These are phyloP conservation scores for Dermolepida albohirtum DNA, from an alignment of 2,888 invertebrate species.

Conservation along the genomic window DNA sequence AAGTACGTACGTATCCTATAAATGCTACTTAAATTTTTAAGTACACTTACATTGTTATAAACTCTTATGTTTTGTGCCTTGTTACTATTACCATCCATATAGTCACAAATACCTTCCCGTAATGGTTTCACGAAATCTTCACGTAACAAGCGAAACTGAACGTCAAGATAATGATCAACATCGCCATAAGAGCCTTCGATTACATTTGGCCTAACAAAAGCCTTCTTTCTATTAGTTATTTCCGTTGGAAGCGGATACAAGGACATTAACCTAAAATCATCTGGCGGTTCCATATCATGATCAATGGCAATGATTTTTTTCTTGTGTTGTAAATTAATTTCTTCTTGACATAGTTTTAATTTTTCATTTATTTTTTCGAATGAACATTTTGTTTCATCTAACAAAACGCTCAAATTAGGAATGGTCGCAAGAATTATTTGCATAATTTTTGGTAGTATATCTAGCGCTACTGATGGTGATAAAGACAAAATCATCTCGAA, in stretches of 20 bases:
- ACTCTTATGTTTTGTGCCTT: constrained; percentile 54
- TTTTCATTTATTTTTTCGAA: constrained; percentile 59
- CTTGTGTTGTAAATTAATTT: constrained; percentile 47
- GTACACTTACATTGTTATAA: constrained; percentile 50
- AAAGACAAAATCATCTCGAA: constrained; percentile 61
- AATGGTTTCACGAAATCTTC: constrained; percentile 80
- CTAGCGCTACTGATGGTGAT: constrained; percentile 55
- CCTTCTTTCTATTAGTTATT: constrained; percentile 54
- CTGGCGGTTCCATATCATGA: constrained; percentile 41
- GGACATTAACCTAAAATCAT: constrained; percentile 68
- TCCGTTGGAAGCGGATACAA: constrained; percentile 69
- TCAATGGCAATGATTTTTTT: background rate
- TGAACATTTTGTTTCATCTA: constrained; percentile 60
- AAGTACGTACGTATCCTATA: too few species aligned
- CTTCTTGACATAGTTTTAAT: constrained; percentile 61
- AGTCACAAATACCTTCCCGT: constrained; percentile 55
- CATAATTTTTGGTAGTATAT: constrained; percentile 55
- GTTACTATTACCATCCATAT: constrained; percentile 49
- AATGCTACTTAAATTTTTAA: too few species aligned
- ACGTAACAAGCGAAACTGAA: too few species aligned
- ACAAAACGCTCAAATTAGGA: constrained; percentile 49
- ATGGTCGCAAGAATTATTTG: constrained; percentile 51
- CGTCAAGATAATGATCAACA: constrained; percentile 69
- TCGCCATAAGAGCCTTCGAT: constrained; percentile 72
- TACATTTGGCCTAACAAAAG: constrained; percentile 71